phyloP scores from a whole-genome alignment of 92 coral and sea anemone species.

The Epizoanthus ramosus region DNA sequence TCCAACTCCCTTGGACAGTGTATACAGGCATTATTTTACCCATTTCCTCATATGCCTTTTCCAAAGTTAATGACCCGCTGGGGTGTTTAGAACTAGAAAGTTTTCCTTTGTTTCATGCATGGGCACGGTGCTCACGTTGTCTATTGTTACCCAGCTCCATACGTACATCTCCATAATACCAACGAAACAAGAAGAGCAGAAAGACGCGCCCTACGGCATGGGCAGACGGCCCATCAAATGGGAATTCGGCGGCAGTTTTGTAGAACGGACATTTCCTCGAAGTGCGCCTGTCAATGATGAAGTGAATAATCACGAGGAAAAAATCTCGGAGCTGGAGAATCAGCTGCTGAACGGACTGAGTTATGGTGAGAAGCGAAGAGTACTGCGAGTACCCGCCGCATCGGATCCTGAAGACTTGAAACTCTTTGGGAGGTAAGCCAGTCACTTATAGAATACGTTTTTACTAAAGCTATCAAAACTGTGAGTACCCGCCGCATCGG shows the following conservation, averaged over 20 bases:
- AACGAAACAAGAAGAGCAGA: constrained; percentile 65
- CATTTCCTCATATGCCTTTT: background rate
- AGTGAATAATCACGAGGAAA: constrained; percentile 51
- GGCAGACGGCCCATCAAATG: constrained; percentile 75
- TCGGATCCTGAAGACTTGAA: constrained; percentile 83
- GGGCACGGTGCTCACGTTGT: background rate
- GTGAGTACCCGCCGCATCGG: constrained; percentile 69
- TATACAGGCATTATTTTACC: too few species aligned
- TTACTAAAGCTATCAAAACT: background rate
- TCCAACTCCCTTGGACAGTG: too few species aligned
- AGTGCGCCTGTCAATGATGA: constrained; percentile 44
- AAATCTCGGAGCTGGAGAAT: constrained; percentile 44
- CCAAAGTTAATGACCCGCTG: background rate
- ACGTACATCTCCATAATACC: constrained; percentile 89
- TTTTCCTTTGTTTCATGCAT: background rate
- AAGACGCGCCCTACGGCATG: constrained; percentile 36
- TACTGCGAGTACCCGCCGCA: constrained; percentile 73
- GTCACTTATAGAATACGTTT: too few species aligned
- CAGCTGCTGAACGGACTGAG: constrained; percentile 63
- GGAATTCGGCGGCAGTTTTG: constrained; percentile 81
- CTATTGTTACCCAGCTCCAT: constrained; percentile 69
- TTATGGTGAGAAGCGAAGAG: constrained; percentile 73
- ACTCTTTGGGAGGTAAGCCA: constrained; percentile 76
- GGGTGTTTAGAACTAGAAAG: too few species aligned
- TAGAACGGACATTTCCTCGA: constrained; percentile 51